Evolutionary conservation across 2,888 invertebrate genomes (phyloP), one percentile per base, ranked within the genome.

Genomic region (Cetonia aurata): DNA sequence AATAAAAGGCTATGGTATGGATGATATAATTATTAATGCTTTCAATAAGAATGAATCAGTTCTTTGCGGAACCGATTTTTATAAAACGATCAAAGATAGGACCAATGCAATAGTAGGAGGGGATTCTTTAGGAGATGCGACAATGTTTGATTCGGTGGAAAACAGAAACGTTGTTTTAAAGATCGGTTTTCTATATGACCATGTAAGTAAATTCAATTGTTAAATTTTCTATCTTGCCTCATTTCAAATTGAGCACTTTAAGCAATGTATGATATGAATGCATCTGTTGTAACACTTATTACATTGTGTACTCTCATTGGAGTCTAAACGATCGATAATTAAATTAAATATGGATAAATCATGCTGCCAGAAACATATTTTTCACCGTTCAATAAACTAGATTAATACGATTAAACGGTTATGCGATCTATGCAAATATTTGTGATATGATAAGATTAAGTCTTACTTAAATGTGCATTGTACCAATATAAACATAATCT

Each of bases 1-100:
- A 25, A 87, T 93, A 73, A 82, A 87, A 67, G 93, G 93, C 8
- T 96, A 96, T 80, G 88, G 91, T 77, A n/a, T n/a, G n/a, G 92
- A 92, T 67, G 89, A 92, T 33, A 86, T 95, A 46, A 86, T 94
- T 46, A 96, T 99, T 74, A 98, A 99, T 83, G 93, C 94, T 0
- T 96, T 93, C 83, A 98, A 98, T 84, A 99, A 99, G 85, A 96
- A 97, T 80, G 96, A 96, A 82, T 90, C 92, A 4, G 93, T 92
- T 0, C 87, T 98, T 37, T 89, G 91, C 79, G 90, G 92, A 66
- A 90, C 92, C 0, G 91, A 93, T 59, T 96, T 96, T 83, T 95
- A 94, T 82, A 88, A 92, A 65, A 83, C 91, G 79, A 88, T 93
- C 0, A 86, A 87, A 69, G 86, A 88, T 59, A 87, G 95, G 13